These are phyloP conservation scores for Hypotaenidia okinawae DNA, from an alignment of 2,797 vertebrate species.

Conservation along the genomic window DNA sequence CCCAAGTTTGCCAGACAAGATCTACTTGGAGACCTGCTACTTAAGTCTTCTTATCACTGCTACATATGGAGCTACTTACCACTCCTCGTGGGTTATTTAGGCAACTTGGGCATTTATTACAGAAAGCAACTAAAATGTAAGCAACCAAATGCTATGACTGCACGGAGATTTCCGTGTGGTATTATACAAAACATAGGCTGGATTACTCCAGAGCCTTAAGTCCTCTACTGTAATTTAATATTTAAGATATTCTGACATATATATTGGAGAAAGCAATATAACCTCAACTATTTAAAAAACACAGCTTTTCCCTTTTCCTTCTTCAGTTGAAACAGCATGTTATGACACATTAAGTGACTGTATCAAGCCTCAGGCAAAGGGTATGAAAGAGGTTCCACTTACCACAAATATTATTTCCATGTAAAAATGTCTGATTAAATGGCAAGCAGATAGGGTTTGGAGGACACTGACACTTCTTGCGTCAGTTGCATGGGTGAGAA, in stretches of 20 bases:
- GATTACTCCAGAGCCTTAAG: not conserved
- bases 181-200: not conserved
- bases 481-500: not conserved
- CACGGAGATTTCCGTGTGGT: not conserved
- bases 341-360: not conserved
- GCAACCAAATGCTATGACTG: not conserved
- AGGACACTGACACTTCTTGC: not conserved
- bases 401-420: not conserved
- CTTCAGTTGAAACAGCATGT: not conserved
- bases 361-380: not conserved
- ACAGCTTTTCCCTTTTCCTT: not conserved
- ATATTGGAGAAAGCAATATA: not conserved
- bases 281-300: not conserved
- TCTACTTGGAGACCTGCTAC: not conserved
- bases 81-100: not conserved
- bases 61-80: not conserved
- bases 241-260: not conserved
- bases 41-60: not conserved
- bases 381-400: not conserved
- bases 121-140: not conserved
- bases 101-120: not conserved
- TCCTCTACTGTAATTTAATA: not conserved
- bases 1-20: not conserved
- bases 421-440: not conserved
- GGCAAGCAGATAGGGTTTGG: not conserved